These are phyloP conservation scores for Phocides pigmalion DNA, from an alignment of 1,140 invertebrate species.

Conservation along the genomic window DNA sequence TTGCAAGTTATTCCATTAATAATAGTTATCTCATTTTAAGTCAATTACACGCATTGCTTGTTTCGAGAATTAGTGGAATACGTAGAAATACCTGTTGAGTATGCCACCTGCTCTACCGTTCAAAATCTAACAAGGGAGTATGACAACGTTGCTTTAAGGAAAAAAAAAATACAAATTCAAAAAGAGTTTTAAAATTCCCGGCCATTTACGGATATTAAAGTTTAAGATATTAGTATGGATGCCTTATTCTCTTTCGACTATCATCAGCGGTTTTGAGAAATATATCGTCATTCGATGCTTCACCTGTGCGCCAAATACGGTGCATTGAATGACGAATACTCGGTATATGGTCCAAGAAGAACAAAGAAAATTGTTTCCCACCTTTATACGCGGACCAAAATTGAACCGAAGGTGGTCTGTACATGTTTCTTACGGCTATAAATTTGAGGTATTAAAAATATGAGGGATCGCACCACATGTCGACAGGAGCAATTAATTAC, in stretches of 20 bases:
- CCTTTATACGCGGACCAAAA: conserved; percentile 25
- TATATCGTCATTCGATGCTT: conserved; percentile 22
- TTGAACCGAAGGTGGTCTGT: conserved; percentile 22
- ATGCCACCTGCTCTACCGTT: too few relatives aligned
- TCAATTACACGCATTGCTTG: too few relatives aligned
- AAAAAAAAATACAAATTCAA: background rate
- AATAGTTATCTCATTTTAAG: too few relatives aligned
- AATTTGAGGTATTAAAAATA: conserved; percentile 37
- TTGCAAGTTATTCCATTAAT: too few relatives aligned
- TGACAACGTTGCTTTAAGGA: too few relatives aligned
- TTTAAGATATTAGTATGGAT: conserved; percentile 2
- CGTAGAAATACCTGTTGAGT: too few relatives aligned
- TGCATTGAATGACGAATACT: conserved; percentile 24
- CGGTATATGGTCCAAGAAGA: conserved; percentile 8
- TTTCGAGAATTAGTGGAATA: too few relatives aligned
- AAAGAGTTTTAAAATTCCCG: background rate
- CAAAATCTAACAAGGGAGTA: too few relatives aligned
- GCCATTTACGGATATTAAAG: background rate
- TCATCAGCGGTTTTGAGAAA: conserved; percentile 22
- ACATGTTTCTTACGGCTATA: conserved; percentile 25
- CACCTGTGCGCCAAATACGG: conserved; percentile 23
- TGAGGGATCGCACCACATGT: conserved; percentile 24
- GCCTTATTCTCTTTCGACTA: background rate
- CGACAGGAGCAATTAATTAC: conserved; percentile 51
- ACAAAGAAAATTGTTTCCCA: conserved; percentile 29